Evolutionary conservation across 2,797 vertebrate species (phyloP).

Genomic region (Phrynocephalus guinanensis): DNA sequence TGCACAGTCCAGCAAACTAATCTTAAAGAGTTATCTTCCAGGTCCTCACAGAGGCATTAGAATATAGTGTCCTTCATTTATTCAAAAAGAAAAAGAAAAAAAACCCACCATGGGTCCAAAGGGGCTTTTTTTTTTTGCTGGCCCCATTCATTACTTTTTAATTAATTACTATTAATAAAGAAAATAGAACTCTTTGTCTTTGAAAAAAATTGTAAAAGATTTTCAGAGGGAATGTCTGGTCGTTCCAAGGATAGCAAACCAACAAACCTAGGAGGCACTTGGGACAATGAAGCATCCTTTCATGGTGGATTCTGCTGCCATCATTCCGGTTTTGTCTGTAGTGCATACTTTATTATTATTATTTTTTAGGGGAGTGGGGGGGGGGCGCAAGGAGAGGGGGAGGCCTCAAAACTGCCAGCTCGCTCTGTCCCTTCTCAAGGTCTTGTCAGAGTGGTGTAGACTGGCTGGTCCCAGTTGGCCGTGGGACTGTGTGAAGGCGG

Average conservation of each 20-base stretch:
- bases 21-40: slow-evolving; percentile 19
- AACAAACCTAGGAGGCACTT: slow-evolving; percentile 89
- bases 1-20: slow-evolving; percentile 45
- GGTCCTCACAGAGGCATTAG: slow-evolving; percentile 84
- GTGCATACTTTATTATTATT: slow-evolving; percentile 74
- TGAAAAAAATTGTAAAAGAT: slow-evolving; percentile 22
- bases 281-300: slow-evolving; percentile 55
- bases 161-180: slow-evolving; percentile 41
- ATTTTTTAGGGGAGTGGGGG: background rate
- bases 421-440: slow-evolving; percentile 75
- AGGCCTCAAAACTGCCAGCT: slow-evolving; percentile 21
- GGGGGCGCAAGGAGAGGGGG: slow-evolving; percentile 43
- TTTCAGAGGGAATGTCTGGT: slow-evolving; percentile 38
- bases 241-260: slow-evolving; percentile 36
- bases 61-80: slow-evolving; percentile 74
- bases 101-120: slow-evolving; percentile 29
- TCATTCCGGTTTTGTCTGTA: slow-evolving; percentile 69
- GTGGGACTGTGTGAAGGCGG: slow-evolving; percentile 92
- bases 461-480: slow-evolving; percentile 94
- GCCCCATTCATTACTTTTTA: background rate
- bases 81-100: slow-evolving; percentile 47
- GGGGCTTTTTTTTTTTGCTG: background rate
- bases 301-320: slow-evolving; percentile 42
- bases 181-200: slow-evolving; percentile 61
- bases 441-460: slow-evolving; percentile 94